These are phyloP conservation scores for Chrysolophus pictus DNA, from an alignment of 2,797 vertebrate species.

Conservation along the genomic window DNA sequence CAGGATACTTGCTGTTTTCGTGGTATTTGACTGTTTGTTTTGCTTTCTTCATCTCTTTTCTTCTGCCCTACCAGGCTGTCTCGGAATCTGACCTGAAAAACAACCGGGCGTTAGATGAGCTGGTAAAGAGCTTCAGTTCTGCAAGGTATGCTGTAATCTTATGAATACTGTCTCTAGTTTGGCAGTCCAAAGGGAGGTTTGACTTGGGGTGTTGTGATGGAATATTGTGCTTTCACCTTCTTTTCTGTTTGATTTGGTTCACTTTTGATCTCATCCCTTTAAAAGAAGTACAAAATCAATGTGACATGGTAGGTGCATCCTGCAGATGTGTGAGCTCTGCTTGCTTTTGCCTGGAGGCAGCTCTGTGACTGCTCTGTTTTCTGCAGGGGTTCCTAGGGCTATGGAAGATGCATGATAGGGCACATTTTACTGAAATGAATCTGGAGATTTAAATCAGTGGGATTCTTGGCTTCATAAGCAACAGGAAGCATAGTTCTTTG, in stretches of 20 bases:
- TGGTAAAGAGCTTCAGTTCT: slow-evolving; percentile 87
- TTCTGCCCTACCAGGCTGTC: slow-evolving; percentile 80
- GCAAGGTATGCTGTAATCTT: slow-evolving; percentile 84
- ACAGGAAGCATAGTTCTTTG: not conserved
- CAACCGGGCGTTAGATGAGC: slow-evolving; percentile 91
- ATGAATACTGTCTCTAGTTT: not conserved
- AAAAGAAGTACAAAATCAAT: not conserved
- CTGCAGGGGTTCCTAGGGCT: not conserved
- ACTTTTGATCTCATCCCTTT: not conserved
- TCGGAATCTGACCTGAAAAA: slow-evolving; percentile 91
- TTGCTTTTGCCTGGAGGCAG: not conserved
- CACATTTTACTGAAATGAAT: not conserved
- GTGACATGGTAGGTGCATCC: not conserved
- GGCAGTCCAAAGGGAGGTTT: not conserved
- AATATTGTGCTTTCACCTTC: not conserved
- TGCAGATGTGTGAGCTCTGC: not conserved
- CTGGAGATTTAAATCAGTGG: not conserved
- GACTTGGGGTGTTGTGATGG: not conserved
- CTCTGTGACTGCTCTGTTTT: not conserved
- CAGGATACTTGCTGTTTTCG: slow-evolving; percentile 25
- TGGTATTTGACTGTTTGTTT: not conserved
- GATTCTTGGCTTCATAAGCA: not conserved
- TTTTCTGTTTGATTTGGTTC: not conserved
- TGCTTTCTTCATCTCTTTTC: not conserved
- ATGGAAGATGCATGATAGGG: not conserved